phyloP scores from a whole-genome alignment of 2,113 vertebrate species.

The Heterocephalus glaber region DNA sequence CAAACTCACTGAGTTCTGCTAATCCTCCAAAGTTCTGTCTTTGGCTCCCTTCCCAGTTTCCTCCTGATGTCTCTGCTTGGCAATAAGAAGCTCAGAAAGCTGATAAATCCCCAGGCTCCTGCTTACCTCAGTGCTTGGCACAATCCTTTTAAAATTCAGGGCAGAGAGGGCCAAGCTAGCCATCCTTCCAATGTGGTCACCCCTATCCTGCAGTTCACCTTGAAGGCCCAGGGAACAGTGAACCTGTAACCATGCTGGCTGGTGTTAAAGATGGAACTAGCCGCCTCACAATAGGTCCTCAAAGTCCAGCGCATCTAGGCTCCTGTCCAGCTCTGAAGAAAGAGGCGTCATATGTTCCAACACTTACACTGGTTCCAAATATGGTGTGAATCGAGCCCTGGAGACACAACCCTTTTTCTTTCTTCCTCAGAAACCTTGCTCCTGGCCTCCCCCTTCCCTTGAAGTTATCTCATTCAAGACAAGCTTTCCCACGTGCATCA shows the following conservation, averaged over 20 bases:
- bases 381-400: not conserved
- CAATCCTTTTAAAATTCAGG: not conserved
- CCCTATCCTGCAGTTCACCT: not conserved
- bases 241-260: not conserved
- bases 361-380: not conserved
- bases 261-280: not conserved
- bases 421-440: not conserved
- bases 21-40: not conserved
- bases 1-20: not conserved
- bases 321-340: slow-evolving; percentile 2
- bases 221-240: not conserved
- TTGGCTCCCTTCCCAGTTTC: slow-evolving; percentile 15
- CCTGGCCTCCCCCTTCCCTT: slow-evolving; percentile 34
- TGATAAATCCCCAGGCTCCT: not conserved
- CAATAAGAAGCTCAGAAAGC: not conserved
- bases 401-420: not conserved
- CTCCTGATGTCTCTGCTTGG: not conserved
- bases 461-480: not conserved
- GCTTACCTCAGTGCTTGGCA: not conserved
- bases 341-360: not conserved
- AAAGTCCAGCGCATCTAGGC: not conserved
- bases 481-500: not conserved
- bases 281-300: not conserved
- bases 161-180: not conserved
- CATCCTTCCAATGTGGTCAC: not conserved